Base-by-base conservation (phyloP, 2,113 vertebrate genomes). In the Elgaria multicarinata region DNA sequence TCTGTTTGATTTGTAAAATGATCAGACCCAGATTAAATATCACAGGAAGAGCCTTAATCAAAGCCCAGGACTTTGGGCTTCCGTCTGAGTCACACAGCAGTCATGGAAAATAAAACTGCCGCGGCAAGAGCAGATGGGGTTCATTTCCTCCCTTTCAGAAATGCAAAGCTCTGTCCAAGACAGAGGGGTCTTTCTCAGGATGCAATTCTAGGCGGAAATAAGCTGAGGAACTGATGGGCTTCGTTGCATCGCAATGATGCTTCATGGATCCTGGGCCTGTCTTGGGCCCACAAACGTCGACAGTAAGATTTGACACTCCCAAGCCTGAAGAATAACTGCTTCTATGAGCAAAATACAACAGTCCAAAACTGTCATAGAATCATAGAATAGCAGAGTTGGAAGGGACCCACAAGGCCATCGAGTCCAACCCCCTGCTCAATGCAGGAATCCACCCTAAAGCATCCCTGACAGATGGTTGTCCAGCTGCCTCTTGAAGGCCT, bases 21-120 rank as follows among this genome's bases (percentile, higher is more conserved):
- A 95, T 90, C 94, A 86, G 94, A 93, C 91, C 74, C 77, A 85
- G 79, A 92, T 93, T 93, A 92, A 95, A 95, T 90, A 94, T 76
- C 84, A 76, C 88, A 83, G 90, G 87, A 88, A 95, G 88, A 93
- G 92, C 58, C 93, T 93, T 86, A 92, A 95, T 87, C 90, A 90
- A 95, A 82, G 82, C 78, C 89, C 87, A 94, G 58, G 92, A 79
- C 71, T 88, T 94, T 80, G 90, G 92, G 91, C 89, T 88, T 82
- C 44, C 12, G 89, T 92, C 89, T 79, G n/a, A 93, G 46, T 66
- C 81, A 90, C 74, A 28, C 90, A 62, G 88, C 93, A 95, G 94
- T 55, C 1, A 78, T 89, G 90, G 13, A 92, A 90, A 95, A 92
- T 53, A 31, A 53, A 0, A 0, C 78, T 83, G 72, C 80, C 46